Conservation (phyloP, 2,888 invertebrate species). For the Lycophotia porphyrea region DNA sequence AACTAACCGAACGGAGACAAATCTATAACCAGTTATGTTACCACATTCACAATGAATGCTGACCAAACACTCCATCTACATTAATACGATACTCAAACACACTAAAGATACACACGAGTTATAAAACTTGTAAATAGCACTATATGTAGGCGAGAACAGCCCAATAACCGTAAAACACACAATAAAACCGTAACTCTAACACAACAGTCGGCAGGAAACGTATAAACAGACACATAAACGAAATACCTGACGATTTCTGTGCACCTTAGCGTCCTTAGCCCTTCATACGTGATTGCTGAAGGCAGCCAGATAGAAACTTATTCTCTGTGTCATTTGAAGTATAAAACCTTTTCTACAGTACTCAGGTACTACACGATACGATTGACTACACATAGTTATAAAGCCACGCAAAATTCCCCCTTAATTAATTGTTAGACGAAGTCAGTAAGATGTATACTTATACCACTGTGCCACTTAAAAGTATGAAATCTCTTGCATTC, state of each 20-base stretch:
- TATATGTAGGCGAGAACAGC: slow-evolving; percentile 25
- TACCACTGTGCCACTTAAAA: slow-evolving; percentile 15
- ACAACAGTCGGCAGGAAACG: background rate
- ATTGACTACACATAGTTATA: background rate
- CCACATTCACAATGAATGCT: background rate
- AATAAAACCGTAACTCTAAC: slow-evolving; percentile 45
- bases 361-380: background rate
- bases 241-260: slow-evolving; percentile 72
- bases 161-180: slow-evolving; percentile 48
- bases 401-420: background rate
- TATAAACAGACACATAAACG: slow-evolving; percentile 11
- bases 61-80: slow-evolving; percentile 16
- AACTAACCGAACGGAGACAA: slow-evolving; percentile 1
- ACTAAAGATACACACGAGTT: slow-evolving; percentile 16
- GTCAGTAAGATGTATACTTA: slow-evolving; percentile 5
- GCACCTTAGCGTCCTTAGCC: slow-evolving; percentile 71
- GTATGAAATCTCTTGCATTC: slow-evolving; percentile 1
- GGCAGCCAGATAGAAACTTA: slow-evolving; percentile 7
- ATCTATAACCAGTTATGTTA: background rate
- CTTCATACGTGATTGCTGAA: slow-evolving; percentile 73
- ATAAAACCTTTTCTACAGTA: background rate
- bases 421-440: background rate
- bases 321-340: slow-evolving; percentile 19
- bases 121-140: slow-evolving; percentile 49
- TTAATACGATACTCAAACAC: slow-evolving; percentile 20